Evolutionary conservation across 2,113 vertebrate genomes (phyloP), one percentile per base, ranked within the genome.

Genomic region (Platysternon megacephalum): DNA sequence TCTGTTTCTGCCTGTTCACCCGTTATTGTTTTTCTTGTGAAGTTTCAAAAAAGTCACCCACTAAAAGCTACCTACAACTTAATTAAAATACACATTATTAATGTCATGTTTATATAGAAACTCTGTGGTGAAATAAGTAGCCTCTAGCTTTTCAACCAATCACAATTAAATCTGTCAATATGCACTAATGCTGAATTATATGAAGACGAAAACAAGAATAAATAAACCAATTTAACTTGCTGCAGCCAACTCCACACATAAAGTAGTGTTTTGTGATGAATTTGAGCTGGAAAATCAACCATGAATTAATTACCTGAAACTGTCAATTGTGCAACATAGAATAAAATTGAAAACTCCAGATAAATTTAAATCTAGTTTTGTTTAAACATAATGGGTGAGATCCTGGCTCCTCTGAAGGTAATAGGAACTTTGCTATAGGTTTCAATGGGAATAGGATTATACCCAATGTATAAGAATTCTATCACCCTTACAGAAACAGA

Each of bases 71-170:
- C 92, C 89, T 92, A 89, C 86, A 93, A 89, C 90, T 97, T 98
- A 97, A 97, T 97, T 98, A 97, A 97, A 97, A 90, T 19, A 93
- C 96, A 81, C 85, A 79, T 97, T 97, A 96, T 95, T 97, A 97
- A 97, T 94, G 90, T 80, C 87, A 93, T 92, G 80, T 95, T 95
- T 97, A 81, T 95, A 96, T 97, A 93, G 93, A 95, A 96, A 96
- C 88, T 65, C 90, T 97, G 94, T 96, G 88, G 32, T 90, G 88
- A 90, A 97, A 95, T 95, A 96, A 98, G 85, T 95, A 95, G 93
- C 92, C 91, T 96, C 91, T 51, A 95, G 93, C 93, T 97, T 97
- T 94, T 93, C 90, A 96, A 96, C 85, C 32, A 97, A 94, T 95
- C 2, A 3, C 90, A 97, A 92, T 97, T 97, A 97, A 97, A 84